Percentiles rank a stretch among this genome's conserved stretches.
These are phyloP conservation scores for Apogon hyalosoma DNA, from an alignment of 2,797 vertebrate genomes.

Conservation along the genomic window DNA sequence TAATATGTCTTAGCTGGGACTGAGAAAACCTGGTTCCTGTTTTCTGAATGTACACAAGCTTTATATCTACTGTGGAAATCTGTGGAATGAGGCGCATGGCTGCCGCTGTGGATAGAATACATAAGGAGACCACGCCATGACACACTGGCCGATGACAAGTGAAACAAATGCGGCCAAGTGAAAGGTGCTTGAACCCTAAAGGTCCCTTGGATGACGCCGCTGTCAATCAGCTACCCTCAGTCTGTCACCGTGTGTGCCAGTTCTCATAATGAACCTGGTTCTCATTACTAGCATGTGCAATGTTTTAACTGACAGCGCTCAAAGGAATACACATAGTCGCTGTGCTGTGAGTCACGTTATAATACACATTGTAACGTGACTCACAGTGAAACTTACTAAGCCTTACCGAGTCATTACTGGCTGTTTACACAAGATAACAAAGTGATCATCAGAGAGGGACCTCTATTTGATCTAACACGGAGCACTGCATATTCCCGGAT, in stretches of 20 bases:
- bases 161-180: constrained; percentile 42
- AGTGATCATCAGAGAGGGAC: constrained; percentile 38
- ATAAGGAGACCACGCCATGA: constrained; percentile 15
- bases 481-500: constrained; percentile 37
- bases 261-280: constrained; percentile 58
- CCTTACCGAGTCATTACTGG: not conserved
- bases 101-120: constrained; percentile 28
- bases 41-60: constrained; percentile 10
- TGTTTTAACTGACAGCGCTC: constrained; percentile 51
- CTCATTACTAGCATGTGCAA: constrained; percentile 43
- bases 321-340: constrained; percentile 34
- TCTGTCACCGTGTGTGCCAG: constrained; percentile 21
- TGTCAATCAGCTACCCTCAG: constrained; percentile 31
- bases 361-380: constrained; percentile 1
- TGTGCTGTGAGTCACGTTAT: constrained; percentile 6
- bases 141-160: constrained; percentile 27
- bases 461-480: constrained; percentile 27
- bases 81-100: constrained; percentile 15
- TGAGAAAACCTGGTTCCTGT: constrained; percentile 11
- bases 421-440: constrained; percentile 52
- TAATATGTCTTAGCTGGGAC: constrained; percentile 25
- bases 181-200: constrained; percentile 20
- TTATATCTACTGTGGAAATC: constrained; percentile 19
- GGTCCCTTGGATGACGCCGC: constrained; percentile 16
- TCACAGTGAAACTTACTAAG: constrained; percentile 45